Conservation (phyloP, 2,797 vertebrate species). For the Strix occidentalis region DNA sequence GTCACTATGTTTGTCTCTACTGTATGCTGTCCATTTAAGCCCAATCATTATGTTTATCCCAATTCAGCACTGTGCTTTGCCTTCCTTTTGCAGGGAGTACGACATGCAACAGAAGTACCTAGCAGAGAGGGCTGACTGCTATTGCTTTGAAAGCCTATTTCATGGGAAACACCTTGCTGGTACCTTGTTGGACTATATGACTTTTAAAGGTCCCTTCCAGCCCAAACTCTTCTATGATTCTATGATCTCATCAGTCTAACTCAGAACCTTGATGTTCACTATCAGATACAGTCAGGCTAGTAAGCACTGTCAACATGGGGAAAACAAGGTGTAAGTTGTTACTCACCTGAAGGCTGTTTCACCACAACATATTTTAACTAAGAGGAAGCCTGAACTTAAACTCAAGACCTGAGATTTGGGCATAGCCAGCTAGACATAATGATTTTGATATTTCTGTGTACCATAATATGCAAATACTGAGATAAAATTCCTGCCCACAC, state of each 20-base stretch:
- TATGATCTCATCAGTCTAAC: background rate
- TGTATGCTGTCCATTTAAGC: background rate
- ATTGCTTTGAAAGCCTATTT: background rate
- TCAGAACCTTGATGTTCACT: background rate
- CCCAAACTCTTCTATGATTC: background rate
- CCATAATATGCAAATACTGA: background rate
- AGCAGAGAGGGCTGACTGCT: background rate
- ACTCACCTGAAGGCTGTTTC: background rate
- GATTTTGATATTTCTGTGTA: background rate
- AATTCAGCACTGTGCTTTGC: background rate
- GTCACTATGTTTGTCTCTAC: background rate
- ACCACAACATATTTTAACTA: background rate
- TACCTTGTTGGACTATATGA: background rate
- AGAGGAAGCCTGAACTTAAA: background rate
- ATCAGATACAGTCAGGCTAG: background rate
- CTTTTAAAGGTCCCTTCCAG: background rate
- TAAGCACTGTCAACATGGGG: background rate
- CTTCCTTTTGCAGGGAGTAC: background rate
- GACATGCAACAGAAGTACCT: background rate
- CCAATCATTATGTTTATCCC: background rate
- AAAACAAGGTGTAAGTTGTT: background rate
- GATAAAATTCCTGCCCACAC: background rate
- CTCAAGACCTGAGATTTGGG: background rate
- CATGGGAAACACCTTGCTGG: background rate
- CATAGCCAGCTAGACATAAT: rapidly evolving